Percentiles rank a stretch among this genome's conserved stretches.
Evolutionary conservation across 2,888 invertebrate species (phyloP).

Genomic region (Drosophila mimetica): DNA sequence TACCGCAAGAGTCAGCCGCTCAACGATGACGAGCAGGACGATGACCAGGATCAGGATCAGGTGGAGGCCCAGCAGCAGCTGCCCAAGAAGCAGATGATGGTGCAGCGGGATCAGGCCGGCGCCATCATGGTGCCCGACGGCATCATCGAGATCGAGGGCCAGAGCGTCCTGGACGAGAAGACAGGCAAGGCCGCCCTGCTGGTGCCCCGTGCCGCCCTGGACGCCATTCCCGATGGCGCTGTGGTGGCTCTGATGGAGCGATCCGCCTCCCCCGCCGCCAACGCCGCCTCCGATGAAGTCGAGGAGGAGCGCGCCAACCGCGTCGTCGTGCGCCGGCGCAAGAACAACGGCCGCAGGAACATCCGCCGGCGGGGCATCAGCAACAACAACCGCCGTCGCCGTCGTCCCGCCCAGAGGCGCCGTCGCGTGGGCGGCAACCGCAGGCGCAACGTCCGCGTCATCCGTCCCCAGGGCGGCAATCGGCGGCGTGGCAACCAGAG

Average conservation of each 20-base stretch:
- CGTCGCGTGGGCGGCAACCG: slow-evolving; percentile 52
- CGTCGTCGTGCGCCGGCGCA: slow-evolving; percentile 74
- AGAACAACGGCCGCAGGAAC: slow-evolving; percentile 64
- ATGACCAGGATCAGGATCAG: slow-evolving; percentile 20
- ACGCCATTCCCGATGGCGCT: slow-evolving; percentile 81
- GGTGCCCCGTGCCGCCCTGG: slow-evolving; percentile 78
- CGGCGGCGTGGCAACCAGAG: slow-evolving; percentile 57
- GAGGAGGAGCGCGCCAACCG: slow-evolving; percentile 78
- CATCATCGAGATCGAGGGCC: slow-evolving; percentile 80
- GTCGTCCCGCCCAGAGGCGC: slow-evolving; percentile 49
- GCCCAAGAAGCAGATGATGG: slow-evolving; percentile 74
- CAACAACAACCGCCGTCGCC: slow-evolving; percentile 48
- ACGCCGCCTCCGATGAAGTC: slow-evolving; percentile 37
- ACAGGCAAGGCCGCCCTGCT: slow-evolving; percentile 78
- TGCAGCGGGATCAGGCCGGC: slow-evolving; percentile 75
- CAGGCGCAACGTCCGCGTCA: slow-evolving; percentile 60
- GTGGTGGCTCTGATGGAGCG: slow-evolving; percentile 80
- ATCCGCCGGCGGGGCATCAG: slow-evolving; percentile 52
- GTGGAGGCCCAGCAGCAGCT: slow-evolving; percentile 24
- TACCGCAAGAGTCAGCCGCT: background rate
- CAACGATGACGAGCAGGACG: slow-evolving; percentile 20
- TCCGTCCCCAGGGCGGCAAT: slow-evolving; percentile 52
- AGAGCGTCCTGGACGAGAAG: slow-evolving; percentile 78
- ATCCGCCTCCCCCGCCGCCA: slow-evolving; percentile 28
- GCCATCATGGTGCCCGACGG: slow-evolving; percentile 80